These are phyloP conservation scores for Oreochromis tanganicae DNA, from an alignment of 2,113 vertebrate species.

Conservation along the genomic window DNA sequence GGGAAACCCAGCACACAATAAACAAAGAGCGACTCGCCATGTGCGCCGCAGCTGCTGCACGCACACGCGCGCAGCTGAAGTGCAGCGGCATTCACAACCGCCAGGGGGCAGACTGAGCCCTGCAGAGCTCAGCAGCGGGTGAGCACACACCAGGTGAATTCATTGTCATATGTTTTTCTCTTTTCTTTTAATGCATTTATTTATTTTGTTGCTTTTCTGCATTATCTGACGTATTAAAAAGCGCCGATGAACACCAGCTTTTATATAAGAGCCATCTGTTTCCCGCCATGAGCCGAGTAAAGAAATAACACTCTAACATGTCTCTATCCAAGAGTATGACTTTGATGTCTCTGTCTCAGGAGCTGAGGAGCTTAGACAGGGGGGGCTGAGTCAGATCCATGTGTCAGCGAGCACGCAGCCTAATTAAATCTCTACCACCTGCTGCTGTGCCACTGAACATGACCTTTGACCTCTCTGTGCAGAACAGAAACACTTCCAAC, in stretches of 20 bases:
- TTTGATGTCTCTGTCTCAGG: neutral
- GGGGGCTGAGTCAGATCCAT: neutral
- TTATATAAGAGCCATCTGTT: neutral
- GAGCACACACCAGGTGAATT: neutral
- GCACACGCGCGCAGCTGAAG: neutral
- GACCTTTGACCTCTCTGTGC: constrained; percentile 38
- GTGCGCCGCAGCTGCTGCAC: constrained; percentile 64
- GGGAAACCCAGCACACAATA: constrained; percentile 45
- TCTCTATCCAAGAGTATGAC: neutral
- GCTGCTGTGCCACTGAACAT: neutral
- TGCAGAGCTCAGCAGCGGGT: neutral
- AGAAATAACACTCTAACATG: neutral
- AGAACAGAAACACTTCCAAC: neutral
- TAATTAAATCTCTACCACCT: neutral
- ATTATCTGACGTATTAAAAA: neutral
- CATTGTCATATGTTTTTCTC: neutral
- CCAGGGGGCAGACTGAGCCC: constrained; percentile 51
- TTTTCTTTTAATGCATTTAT: neutral
- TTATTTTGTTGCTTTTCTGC: neutral
- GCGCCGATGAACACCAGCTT: neutral
- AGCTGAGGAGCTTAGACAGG: neutral
- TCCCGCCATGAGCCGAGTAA: neutral
- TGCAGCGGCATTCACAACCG: neutral
- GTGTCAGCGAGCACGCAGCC: neutral
- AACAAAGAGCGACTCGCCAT: constrained; percentile 66